Evolutionary conservation across 1,140 invertebrate species (phyloP), one percentile per base, ranked within the genome.

Genomic region (Aphaenogaster ashmeadi): DNA sequence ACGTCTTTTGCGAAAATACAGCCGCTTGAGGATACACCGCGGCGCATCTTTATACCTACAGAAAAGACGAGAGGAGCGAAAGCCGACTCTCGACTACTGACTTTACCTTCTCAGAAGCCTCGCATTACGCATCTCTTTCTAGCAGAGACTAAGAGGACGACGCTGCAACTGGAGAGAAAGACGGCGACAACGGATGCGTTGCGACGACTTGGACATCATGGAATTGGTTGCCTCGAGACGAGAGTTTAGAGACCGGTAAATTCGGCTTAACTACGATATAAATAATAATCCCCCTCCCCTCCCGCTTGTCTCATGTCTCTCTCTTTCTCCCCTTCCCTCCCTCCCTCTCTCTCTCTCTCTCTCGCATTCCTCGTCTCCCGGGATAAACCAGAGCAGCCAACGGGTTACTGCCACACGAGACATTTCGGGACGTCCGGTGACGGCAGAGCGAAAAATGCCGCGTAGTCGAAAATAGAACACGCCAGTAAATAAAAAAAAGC

Each of bases 311-410:
- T 56, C n/a, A 27, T 27, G 27, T 56, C 7, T 56, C 54, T 56
- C 54, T 58, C n/a, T 58, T 18, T 21, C 15, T 13, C 21, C 3
- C 27, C 27, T 0, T 60, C 3, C 33, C 8, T 8, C 6, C 7
- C 9, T n/a, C 21, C 41, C 33, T 41, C 27, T 21, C 11, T 11
- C 33, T 18, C 13, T 27, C 8, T 44, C 66, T 38, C 74, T n/a
- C 27, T 47, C 27, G 58, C 52, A 56, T 78, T 44, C 33, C 44
- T 33, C 78, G 33, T 80, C 62, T 67, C 38, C 72, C 41, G 67
- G n/a, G 54, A 83, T 56, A 91, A 80, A 89, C 84, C 86, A 60
- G 71, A 79, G 60, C 64, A 62, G 38, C 83, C 41, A 2, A 69
- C 66, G 41, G 64, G 78, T 87, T 89, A 58, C 69, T 44, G 58